A percentile compares a stretch with the other conserved stretches of the same genome.
These are phyloP conservation scores for Sciurus vulgaris DNA, from an alignment of 2,797 vertebrate genomes.

Conservation along the genomic window DNA sequence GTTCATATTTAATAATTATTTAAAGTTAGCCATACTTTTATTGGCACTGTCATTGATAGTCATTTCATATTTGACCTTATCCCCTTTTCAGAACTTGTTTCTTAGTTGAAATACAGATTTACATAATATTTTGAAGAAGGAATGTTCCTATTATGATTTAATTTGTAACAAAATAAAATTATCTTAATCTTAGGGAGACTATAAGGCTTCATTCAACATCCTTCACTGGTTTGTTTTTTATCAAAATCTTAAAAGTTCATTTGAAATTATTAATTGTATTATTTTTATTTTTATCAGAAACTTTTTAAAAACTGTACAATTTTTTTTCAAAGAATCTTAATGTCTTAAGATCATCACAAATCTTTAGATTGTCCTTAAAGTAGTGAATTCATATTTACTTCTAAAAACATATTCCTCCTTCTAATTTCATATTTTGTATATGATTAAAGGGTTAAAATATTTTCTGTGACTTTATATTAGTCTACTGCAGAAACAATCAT, in stretches of 20 bases:
- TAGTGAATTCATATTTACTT: neutral
- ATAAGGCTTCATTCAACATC: neutral
- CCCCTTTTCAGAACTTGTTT: neutral
- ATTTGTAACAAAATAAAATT: neutral
- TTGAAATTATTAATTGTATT: conserved; percentile 28
- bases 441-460: conserved; percentile 31
- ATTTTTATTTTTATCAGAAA: neutral
- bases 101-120: conserved; percentile 28
- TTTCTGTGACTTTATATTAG: neutral
- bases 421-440: conserved; percentile 37
- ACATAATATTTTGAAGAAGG: conserved; percentile 8
- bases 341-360: conserved; percentile 25
- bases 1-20: neutral
- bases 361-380: conserved; percentile 27
- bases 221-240: conserved; percentile 4
- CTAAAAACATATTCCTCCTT: neutral
- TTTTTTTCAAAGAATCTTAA: conserved; percentile 11
- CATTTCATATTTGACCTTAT: neutral
- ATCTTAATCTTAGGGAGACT: neutral
- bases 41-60: neutral
- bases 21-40: neutral
- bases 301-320: neutral
- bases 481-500: conserved; percentile 29
- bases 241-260: conserved; percentile 27
- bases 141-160: conserved; percentile 18